Evolutionary conservation across 2,888 invertebrate species (phyloP).

Genomic region (Rhamphomyia laevipes): DNA sequence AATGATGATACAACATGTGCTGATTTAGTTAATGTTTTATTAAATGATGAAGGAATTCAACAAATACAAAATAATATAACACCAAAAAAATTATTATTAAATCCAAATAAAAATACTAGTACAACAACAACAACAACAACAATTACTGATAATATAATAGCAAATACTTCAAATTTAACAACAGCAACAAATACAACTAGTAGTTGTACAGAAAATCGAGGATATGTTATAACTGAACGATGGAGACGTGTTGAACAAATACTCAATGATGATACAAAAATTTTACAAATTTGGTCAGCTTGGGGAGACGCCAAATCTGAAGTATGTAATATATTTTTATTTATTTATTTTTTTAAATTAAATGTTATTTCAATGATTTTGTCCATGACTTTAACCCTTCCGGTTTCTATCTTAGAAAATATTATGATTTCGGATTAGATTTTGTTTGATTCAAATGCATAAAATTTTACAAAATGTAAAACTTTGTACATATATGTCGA

Average conservation of each 20-base stretch:
- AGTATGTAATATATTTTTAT: constrained; percentile 28
- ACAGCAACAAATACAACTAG: constrained; percentile 12
- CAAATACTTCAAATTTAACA: too few species aligned
- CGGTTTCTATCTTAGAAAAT: too few species aligned
- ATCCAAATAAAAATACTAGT: constrained; percentile 22
- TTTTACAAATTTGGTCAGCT: constrained; percentile 60
- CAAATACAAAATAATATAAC: constrained; percentile 2
- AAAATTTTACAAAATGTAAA: too few species aligned
- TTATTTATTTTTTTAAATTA: neutral
- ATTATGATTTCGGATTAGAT: too few species aligned
- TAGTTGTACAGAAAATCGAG: constrained; percentile 25
- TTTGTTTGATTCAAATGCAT: too few species aligned
- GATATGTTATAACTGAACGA: constrained; percentile 56
- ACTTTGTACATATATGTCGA: too few species aligned
- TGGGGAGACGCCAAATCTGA: constrained; percentile 58
- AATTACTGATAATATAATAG: neutral
- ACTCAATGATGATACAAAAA: constrained; percentile 52
- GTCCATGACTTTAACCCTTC: too few species aligned
- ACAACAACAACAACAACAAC: constrained; percentile 5
- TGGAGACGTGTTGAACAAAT: constrained; percentile 64
- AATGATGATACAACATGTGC: constrained; percentile 64
- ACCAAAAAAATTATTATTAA: neutral
- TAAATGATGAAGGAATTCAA: constrained; percentile 40
- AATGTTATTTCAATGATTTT: neutral
- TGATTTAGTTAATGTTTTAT: constrained; percentile 61